Base-by-base conservation (phyloP, 2,888 invertebrate genomes). In the Shargacucullia verbasci region DNA sequence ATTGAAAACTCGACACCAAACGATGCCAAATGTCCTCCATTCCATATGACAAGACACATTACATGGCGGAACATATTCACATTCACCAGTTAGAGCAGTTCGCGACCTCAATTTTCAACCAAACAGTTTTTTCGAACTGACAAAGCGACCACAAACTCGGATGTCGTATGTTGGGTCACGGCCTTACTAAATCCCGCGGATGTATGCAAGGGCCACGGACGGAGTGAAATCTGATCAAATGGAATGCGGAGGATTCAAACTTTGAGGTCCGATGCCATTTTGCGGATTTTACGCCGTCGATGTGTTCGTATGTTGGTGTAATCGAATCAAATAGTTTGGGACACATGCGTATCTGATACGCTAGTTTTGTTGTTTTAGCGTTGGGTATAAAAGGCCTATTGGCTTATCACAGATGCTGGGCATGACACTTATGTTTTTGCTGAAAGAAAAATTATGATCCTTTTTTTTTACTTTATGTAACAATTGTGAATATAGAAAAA, bases 151-250 rank as follows among this genome's bases (percentile, higher is more conserved):
- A 66, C 66, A 70, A 80, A 77, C 72, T 72, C 71, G 54, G 25
- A 53, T 62, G 71, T 66, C 65, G 73, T 76, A 83, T 85, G 86
- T 79, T 59, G 67, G 85, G 83, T 84, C 85, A 84, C 82, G 84
- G 70, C 70, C 75, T 67, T 55, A 56, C 49, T 76, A 85, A 86
- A 87, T 80, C 87, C 83, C 48, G 63, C 53, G 75, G 84, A 85
- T 86, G 73, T 86, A 86, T 86, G 85, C 76, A 75, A 70, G 77
- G 66, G 70, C 69, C 73, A 71, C 78, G 64, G 43, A 61, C 80
- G 72, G 61, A 79, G 68, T 64, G 70, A 78, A 78, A 80, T 81
- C 79, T 78, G 82, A 81, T 80, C 75, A 71, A 67, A 76, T 69
- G 70, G 66, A 81, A 80, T 75, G 73, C 52, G 64, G 72, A 64